Evolutionary conservation across 2,888 invertebrate species (phyloP).

Genomic region (Agrotis clavis): DNA sequence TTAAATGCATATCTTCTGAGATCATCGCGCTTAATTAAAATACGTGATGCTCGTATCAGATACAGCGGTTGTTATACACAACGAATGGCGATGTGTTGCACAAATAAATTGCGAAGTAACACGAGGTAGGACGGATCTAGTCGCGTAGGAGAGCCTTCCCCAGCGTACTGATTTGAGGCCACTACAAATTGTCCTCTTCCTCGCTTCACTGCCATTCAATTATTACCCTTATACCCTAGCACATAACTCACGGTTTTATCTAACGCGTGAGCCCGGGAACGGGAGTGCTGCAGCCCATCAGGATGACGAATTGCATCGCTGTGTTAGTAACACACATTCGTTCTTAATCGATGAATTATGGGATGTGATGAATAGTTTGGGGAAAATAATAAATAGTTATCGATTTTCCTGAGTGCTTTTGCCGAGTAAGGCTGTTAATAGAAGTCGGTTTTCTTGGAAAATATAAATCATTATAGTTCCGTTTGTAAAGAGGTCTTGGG

Average conservation of each 20-base stretch:
- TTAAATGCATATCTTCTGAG: slow-evolving; percentile 34
- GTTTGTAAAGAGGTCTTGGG: slow-evolving; percentile 49
- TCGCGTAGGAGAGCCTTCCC: slow-evolving; percentile 87
- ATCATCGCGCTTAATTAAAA: slow-evolving; percentile 52
- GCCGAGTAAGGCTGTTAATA: slow-evolving; percentile 58
- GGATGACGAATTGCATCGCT: slow-evolving; percentile 78
- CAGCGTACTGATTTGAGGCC: slow-evolving; percentile 89
- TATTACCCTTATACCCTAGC: slow-evolving; percentile 80
- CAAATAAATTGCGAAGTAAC: slow-evolving; percentile 74
- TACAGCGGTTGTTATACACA: slow-evolving; percentile 33
- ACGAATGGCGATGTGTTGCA: slow-evolving; percentile 66
- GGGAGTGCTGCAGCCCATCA: slow-evolving; percentile 75
- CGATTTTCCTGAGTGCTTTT: slow-evolving; percentile 53
- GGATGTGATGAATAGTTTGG: slow-evolving; percentile 56
- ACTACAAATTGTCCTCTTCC: slow-evolving; percentile 89
- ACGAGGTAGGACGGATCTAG: slow-evolving; percentile 80
- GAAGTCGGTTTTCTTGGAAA: slow-evolving; percentile 50
- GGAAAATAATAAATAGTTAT: slow-evolving; percentile 48
- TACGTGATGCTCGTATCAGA: slow-evolving; percentile 33
- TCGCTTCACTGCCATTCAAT: slow-evolving; percentile 77
- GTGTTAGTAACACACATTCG: slow-evolving; percentile 60
- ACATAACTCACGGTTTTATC: slow-evolving; percentile 79
- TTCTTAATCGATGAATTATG: slow-evolving; percentile 58
- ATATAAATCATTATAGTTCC: slow-evolving; percentile 47
- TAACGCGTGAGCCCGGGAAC: slow-evolving; percentile 75